Evolutionary conservation across 2,113 vertebrate species (phyloP), one percentile per base, ranked within the genome.

Genomic region (Odontophorus gujanensis): DNA sequence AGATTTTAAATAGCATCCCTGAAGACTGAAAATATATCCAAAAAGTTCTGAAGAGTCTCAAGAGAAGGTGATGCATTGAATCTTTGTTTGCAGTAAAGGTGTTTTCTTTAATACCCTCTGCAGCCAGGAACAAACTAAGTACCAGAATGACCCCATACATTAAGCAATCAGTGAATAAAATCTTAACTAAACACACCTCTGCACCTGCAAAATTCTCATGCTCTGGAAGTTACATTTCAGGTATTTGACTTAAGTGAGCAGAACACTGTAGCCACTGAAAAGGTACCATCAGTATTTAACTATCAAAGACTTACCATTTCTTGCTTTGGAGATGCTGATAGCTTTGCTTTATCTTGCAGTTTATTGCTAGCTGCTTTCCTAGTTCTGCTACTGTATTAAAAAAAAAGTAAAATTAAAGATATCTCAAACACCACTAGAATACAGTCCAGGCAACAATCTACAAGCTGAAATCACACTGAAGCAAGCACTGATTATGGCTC

Each of bases 291-390:
- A 63, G 13, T 57, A n/a, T 78, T 67, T 71, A 43, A 45, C 0
- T 55, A 85, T 68, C 28, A 84, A 66, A 89, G 83, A 76, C 94
- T 96, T 96, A 98, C 98, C 97, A 97, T 96, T 97, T 95, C 89
- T 92, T 90, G 89, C 76, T 81, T 87, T 66, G 66, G 22, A 80
- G 87, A 84, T 75, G 89, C 95, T 57, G 91, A 79, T 43, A 68
- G 30, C 62, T 88, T 85, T 67, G 72, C 81, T 28, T 85, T 95
- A 38, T 88, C 91, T 81, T 96, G 94, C 25, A 90, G 38, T 36
- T 83, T 93, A 61, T 26, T 92, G 77, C 91, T 92, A 87, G 80
- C 76, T 5, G 53, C 65, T 91, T 94, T 95, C 62, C 92, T 80
- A 74, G 89, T 95, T 84, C 93, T 92, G 59, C 61, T 89, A 58